phyloP scores from a whole-genome alignment of 2,888 invertebrate genomes.

The Rhogogaster chlorosoma region DNA sequence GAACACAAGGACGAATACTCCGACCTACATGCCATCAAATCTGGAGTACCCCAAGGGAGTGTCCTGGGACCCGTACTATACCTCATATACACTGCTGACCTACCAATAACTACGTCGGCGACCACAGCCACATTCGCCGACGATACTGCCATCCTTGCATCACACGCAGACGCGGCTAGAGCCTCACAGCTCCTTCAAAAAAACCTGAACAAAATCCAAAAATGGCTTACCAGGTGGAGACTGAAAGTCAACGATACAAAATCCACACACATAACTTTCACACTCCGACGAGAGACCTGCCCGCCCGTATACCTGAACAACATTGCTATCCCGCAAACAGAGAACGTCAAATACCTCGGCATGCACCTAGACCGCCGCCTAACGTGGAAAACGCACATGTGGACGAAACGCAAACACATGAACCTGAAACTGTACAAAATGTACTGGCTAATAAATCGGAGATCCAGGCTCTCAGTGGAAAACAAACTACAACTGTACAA shows the following conservation, averaged over 20 bases:
- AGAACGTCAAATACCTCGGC: constrained; percentile 60
- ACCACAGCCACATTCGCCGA: constrained; percentile 59
- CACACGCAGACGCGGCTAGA: constrained; percentile 32
- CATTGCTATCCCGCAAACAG: constrained; percentile 52
- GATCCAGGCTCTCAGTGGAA: not conserved
- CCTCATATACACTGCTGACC: constrained; percentile 56
- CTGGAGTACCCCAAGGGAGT: constrained; percentile 61
- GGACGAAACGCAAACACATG: constrained; percentile 55
- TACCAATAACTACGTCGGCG: constrained; percentile 51
- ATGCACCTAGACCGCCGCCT: constrained; percentile 58
- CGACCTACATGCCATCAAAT: constrained; percentile 36
- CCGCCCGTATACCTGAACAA: constrained; percentile 53
- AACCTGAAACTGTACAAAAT: constrained; percentile 25
- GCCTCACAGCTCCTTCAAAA: constrained; percentile 53
- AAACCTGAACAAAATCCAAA: constrained; percentile 30
- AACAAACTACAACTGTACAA: constrained; percentile 14
- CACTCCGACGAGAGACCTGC: constrained; percentile 54
- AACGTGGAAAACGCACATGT: constrained; percentile 57
- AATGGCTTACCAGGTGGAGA: constrained; percentile 60
- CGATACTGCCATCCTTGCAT: constrained; percentile 56
- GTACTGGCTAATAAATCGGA: not conserved
- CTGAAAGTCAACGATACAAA: constrained; percentile 61
- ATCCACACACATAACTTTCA: constrained; percentile 62
- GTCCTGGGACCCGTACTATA: constrained; percentile 59
- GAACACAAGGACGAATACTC: constrained; percentile 28